phyloP scores from a whole-genome alignment of 2,113 vertebrate species.

The Onychorhynchus coronatus region DNA sequence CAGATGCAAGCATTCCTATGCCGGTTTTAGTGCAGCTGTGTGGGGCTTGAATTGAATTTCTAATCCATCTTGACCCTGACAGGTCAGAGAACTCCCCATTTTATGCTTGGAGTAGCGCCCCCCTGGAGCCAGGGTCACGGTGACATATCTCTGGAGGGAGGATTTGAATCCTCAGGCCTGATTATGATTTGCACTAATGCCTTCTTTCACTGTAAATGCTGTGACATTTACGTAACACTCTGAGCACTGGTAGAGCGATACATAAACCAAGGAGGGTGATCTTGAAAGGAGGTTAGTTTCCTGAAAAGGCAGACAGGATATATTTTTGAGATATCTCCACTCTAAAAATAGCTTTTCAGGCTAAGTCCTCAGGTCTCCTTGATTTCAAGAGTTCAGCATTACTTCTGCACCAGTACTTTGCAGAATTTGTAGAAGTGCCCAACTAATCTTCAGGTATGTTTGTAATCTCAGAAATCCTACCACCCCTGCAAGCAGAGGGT shows the following conservation, averaged over 20 bases:
- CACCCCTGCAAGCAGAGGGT: background rate
- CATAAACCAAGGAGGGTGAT: background rate
- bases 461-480: background rate
- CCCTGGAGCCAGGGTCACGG: background rate
- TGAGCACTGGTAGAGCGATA: background rate
- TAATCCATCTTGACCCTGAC: background rate
- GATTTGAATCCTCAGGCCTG: background rate
- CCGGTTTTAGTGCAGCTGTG: background rate
- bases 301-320: background rate
- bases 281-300: background rate
- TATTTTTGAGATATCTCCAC: background rate
- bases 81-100: background rate
- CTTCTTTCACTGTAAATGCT: background rate
- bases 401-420: background rate
- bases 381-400: background rate
- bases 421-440: background rate
- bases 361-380: background rate
- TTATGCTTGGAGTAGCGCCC: background rate
- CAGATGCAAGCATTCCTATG: background rate
- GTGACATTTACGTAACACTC: background rate
- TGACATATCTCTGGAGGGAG: background rate
- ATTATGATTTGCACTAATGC: background rate
- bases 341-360: background rate
- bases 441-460: background rate
- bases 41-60: background rate